Conservation (phyloP, 2,888 invertebrate genomes). For the Cryptus armator region DNA sequence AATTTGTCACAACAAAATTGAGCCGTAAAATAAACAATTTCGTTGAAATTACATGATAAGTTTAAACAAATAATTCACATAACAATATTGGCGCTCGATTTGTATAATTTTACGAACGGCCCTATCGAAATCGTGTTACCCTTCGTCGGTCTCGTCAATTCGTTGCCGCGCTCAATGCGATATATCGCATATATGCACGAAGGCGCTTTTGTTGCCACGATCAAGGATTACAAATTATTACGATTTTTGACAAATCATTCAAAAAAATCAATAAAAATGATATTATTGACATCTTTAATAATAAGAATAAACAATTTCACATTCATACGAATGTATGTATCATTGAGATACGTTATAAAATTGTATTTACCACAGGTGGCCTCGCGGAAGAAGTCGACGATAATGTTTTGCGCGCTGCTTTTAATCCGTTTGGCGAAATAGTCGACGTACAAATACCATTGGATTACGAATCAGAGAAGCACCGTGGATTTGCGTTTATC, state of each 20-base stretch:
- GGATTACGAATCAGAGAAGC: slow-evolving; percentile 98
- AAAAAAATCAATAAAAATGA: too few relatives aligned
- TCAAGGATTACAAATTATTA: too few relatives aligned
- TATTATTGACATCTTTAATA: too few relatives aligned
- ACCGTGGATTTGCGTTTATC: slow-evolving; percentile 99
- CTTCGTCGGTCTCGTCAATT: too few relatives aligned
- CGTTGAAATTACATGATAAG: neutral
- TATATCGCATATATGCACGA: too few relatives aligned
- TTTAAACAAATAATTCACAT: neutral
- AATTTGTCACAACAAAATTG: neutral
- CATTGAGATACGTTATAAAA: neutral
- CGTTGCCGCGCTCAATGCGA: too few relatives aligned
- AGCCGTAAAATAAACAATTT: neutral
- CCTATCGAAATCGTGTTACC: neutral
- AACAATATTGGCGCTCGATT: neutral
- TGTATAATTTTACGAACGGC: neutral
- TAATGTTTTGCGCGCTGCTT: slow-evolving; percentile 97
- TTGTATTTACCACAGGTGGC: slow-evolving; percentile 86
- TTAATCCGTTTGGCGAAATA: slow-evolving; percentile 99
- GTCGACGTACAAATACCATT: slow-evolving; percentile 99
- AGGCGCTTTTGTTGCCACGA: too few relatives aligned
- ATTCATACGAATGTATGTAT: neutral
- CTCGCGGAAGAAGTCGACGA: slow-evolving; percentile 98
- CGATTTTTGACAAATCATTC: too few relatives aligned
- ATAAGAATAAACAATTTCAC: too few relatives aligned